Evolutionary conservation across 2,113 vertebrate species (phyloP), one percentile per base, ranked within the genome.

Genomic region (Atrichornis clamosus): DNA sequence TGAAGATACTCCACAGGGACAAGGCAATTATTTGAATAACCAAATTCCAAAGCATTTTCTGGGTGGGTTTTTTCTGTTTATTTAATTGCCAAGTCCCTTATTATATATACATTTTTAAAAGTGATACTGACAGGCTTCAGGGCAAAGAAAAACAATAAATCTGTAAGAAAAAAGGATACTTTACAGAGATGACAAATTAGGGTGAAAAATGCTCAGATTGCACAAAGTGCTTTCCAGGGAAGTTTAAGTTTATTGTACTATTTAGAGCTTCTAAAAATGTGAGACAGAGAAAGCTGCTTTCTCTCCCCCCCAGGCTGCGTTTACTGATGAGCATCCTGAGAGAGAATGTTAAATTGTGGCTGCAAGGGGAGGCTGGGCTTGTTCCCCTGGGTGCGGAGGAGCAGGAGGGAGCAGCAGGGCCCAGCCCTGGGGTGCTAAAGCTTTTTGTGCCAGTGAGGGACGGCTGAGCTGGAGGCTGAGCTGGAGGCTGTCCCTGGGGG

Each of bases 211-310:
- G 70, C 81, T 72, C 52, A 47, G 62, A 63, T 58, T 95, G 91
- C 83, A 94, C 74, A 60, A 94, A 95, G 60, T 73, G 84, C 90
- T 95, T 96, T 89, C 86, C 74, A 69, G 90, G 58, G 65, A 92
- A 94, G 41, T 94, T 96, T 44, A 76, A 92, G 79, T 91, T 87
- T 30, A 20, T 53, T 46, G 21, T 32, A 35, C 72, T 87, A 83
- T 82, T 95, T 93, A 89, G 42, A 33, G 73, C 87, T 88, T 78
- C 39, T 95, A 59, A 93, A 77, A 81, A 76, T 2, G 17, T 5
- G 63, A 87, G 47, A 53, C 62, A 68, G 2, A 17, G 53, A 41
- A 70, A 59, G 44, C 19, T 50, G 27, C 44, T 82, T 53, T 59
- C 47, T 76, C n/a, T 47, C 83, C 49, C 75, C 46, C 58, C 41